phyloP scores from a whole-genome alignment of 2,113 vertebrate species.

The Oreochromis niloticus region DNA sequence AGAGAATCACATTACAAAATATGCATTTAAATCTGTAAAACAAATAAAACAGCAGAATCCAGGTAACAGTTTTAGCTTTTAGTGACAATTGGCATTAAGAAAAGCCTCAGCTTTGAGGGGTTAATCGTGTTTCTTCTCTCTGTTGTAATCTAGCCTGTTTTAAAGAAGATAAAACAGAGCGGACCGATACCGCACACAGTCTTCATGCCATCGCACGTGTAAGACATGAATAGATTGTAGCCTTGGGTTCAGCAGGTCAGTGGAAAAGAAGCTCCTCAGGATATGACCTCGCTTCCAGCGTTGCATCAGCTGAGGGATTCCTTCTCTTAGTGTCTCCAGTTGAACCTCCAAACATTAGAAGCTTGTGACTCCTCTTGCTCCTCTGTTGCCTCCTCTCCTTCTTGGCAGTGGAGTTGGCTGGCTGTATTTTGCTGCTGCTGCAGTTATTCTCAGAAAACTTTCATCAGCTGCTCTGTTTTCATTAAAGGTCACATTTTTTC shows the following conservation, averaged over 20 bases:
- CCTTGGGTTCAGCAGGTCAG: not conserved
- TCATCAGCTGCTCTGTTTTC: not conserved
- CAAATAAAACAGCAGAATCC: not conserved
- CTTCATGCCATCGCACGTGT: rapidly evolving
- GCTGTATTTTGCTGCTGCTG: not conserved
- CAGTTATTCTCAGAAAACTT: not conserved
- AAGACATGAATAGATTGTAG: not conserved
- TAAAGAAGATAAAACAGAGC: not conserved
- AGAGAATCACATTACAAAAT: rapidly evolving
- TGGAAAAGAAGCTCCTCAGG: not conserved
- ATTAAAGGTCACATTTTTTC: not conserved
- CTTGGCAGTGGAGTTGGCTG: not conserved
- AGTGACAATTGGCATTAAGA: not conserved
- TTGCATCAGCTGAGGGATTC: not conserved
- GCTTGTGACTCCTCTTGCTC: not conserved
- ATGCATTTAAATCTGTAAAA: not conserved
- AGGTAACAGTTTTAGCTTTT: not conserved
- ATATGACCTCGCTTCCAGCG: too few relatives aligned
- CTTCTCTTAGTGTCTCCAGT: rapidly evolving
- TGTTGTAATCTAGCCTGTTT: not conserved
- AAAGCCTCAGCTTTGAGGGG: not conserved
- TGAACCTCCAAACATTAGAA: not conserved
- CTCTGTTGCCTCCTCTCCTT: not conserved
- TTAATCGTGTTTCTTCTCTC: not conserved
- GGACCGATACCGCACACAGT: rapidly evolving